phyloP scores from a whole-genome alignment of 1,140 invertebrate species.

The Hestina assimilis region DNA sequence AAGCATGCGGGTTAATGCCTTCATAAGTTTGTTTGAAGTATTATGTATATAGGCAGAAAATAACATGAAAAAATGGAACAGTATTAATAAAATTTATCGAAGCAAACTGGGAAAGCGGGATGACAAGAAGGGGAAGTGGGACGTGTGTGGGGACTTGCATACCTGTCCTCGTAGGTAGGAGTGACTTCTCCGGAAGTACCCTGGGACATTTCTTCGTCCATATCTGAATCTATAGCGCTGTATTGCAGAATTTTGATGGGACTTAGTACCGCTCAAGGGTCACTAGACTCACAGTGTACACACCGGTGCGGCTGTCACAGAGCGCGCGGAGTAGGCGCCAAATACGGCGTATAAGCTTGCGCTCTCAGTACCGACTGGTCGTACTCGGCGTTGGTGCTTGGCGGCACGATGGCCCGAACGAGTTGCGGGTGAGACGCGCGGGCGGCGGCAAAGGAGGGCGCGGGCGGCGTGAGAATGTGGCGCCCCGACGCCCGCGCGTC shows the following conservation, averaged over 20 bases:
- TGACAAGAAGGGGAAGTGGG: slow-evolving; percentile 8
- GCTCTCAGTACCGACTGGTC: slow-evolving; percentile 13
- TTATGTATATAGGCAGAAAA: too few relatives aligned
- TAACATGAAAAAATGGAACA: not conserved
- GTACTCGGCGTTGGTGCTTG: slow-evolving; percentile 2
- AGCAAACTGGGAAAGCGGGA: slow-evolving; percentile 15
- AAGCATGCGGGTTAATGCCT: too few relatives aligned
- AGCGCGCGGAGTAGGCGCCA: slow-evolving; percentile 12
- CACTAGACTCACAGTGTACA: slow-evolving; percentile 20
- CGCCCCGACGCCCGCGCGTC: slow-evolving; percentile 34
- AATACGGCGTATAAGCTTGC: slow-evolving; percentile 1
- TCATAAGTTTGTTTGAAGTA: too few relatives aligned
- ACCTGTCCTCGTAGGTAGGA: slow-evolving; percentile 62
- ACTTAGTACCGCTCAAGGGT: slow-evolving; percentile 3
- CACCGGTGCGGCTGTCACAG: slow-evolving; percentile 20
- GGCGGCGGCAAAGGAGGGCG: slow-evolving; percentile 8
- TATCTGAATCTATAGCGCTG: slow-evolving; percentile 19
- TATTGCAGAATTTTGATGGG: not conserved
- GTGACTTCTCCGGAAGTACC: slow-evolving; percentile 51
- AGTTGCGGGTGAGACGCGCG: slow-evolving; percentile 13
- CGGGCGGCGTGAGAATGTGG: slow-evolving; percentile 27
- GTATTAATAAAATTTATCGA: slow-evolving; percentile 15
- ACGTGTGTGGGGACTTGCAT: slow-evolving; percentile 34
- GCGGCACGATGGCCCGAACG: slow-evolving; percentile 5
- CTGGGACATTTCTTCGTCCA: slow-evolving; percentile 62